phyloP scores from a whole-genome alignment of 2,113 vertebrate genomes.

The Cervus canadensis region DNA sequence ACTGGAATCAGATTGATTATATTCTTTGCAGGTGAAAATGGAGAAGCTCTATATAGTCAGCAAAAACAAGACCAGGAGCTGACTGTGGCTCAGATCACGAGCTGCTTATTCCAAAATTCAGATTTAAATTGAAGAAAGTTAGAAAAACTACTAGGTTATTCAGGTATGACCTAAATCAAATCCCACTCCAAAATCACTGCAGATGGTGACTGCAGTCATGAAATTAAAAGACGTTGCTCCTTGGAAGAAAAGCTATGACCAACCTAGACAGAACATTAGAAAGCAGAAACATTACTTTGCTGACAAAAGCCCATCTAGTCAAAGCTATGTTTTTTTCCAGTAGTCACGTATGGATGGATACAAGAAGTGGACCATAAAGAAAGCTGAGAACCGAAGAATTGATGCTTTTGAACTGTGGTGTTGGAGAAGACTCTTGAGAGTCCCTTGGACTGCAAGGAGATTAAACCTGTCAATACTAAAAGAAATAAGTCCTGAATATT shows the following conservation, averaged over 20 bases:
- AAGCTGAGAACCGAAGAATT: neutral
- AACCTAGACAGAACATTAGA: neutral
- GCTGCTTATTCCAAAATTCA: neutral
- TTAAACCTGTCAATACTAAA: neutral
- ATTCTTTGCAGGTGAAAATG: neutral
- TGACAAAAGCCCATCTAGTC: fast-evolving
- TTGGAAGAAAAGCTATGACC: neutral
- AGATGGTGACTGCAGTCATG: neutral
- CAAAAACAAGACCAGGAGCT: neutral
- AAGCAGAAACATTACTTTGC: neutral
- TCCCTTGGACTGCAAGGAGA: neutral
- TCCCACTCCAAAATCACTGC: neutral
- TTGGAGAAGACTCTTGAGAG: neutral
- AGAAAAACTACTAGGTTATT: neutral
- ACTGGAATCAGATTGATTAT: neutral
- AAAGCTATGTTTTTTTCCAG: neutral
- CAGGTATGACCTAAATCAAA: neutral
- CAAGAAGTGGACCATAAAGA: neutral
- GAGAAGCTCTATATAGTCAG: neutral
- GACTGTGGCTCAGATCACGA: neutral
- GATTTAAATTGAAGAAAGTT: neutral
- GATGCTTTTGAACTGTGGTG: too few species aligned
- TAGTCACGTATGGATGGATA: neutral
- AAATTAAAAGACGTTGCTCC: neutral
- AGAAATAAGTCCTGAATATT: neutral